A percentile compares a stretch with the other conserved stretches of the same genome.
These are phyloP conservation scores for Limnephilus lunatus DNA, from an alignment of 2,888 invertebrate species.

Conservation along the genomic window DNA sequence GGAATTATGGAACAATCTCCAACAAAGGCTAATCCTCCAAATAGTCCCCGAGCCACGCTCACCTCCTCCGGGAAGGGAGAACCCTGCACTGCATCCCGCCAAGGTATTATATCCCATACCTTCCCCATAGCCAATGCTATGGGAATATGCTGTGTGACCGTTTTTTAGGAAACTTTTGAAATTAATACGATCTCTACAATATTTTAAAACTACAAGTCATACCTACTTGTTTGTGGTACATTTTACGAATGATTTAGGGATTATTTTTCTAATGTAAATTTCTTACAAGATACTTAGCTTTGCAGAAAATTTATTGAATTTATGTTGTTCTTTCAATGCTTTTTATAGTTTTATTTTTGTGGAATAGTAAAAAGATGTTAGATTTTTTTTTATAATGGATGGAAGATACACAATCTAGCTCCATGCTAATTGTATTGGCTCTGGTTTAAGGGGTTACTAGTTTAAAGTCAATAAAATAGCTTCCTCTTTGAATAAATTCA, in stretches of 20 bases:
- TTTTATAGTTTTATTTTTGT: not conserved
- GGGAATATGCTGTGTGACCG: not conserved
- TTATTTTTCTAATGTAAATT: too few species aligned
- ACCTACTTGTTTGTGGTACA: too few species aligned
- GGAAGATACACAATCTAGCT: not conserved
- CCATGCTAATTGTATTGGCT: not conserved
- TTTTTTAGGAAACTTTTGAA: not conserved
- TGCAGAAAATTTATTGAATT: not conserved
- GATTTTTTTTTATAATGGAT: not conserved
- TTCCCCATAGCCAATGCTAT: not conserved
- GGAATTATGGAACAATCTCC: conserved; percentile 48
- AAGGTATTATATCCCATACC: not conserved
- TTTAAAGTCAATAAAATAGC: not conserved
- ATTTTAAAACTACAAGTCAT: not conserved
- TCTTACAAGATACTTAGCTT: not conserved
- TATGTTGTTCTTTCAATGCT: not conserved
- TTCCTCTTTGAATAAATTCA: not conserved
- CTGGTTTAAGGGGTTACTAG: not conserved
- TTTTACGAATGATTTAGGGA: too few species aligned
- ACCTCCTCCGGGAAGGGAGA: not conserved
- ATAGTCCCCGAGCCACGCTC: conserved; percentile 55
- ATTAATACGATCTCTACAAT: not conserved
- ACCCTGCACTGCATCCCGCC: conserved; percentile 11
- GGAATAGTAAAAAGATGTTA: not conserved
- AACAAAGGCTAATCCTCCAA: conserved; percentile 57